phyloP scores from a whole-genome alignment of 92 coral and sea anemone species.

The Zoanthus sociatus region DNA sequence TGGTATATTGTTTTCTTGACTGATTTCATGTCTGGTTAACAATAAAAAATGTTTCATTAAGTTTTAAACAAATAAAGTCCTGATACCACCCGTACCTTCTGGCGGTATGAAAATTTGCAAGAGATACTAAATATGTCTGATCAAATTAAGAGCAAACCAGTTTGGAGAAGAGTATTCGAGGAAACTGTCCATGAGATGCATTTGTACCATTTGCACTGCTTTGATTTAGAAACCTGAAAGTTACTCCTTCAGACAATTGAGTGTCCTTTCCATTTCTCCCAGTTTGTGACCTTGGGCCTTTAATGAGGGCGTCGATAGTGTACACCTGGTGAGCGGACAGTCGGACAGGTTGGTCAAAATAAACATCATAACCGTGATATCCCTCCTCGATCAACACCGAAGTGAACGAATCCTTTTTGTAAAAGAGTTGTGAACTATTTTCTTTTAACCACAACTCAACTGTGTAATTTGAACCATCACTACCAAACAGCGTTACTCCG shows the following conservation, averaged over 20 bases:
- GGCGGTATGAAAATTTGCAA: no score
- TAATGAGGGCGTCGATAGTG: background rate
- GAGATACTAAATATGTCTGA: no score
- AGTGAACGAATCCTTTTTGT: constrained; percentile 1
- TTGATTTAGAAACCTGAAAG: background rate
- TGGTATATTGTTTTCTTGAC: no score
- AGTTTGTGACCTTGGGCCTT: background rate
- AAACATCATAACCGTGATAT: constrained; percentile 7
- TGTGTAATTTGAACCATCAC: background rate
- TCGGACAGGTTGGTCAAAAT: background rate
- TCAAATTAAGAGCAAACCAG: background rate
- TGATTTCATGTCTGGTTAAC: no score
- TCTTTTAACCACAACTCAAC: background rate
- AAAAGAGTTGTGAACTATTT: background rate
- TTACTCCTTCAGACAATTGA: background rate
- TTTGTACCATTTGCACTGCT: background rate
- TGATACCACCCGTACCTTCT: no score
- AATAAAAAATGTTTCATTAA: no score
- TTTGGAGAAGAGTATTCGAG: background rate
- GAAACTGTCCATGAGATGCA: background rate
- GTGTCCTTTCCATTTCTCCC: background rate
- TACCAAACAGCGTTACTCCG: constrained; percentile 11
- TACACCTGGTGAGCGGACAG: background rate
- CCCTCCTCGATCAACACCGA: constrained; percentile 8
- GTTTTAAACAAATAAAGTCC: no score